Conservation (phyloP, 53 echinoderm and acorn worm species). For the Holothuria leucospilota region DNA sequence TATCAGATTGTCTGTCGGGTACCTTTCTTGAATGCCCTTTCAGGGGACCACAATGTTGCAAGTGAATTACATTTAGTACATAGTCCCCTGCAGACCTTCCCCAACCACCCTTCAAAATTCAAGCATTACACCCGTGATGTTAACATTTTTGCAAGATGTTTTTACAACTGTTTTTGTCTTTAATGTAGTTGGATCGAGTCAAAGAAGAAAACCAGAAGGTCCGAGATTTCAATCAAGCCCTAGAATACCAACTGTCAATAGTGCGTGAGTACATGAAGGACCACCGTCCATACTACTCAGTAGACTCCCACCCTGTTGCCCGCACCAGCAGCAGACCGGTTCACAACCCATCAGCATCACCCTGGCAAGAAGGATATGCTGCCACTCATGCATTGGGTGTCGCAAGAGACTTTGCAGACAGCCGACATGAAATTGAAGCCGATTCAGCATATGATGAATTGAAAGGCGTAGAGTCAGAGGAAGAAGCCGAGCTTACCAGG, state of each 20-base stretch:
- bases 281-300: slow-evolving; percentile 33
- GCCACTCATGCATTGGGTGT: neutral
- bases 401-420: slow-evolving; percentile 7
- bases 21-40: no score
- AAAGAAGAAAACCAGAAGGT: slow-evolving; percentile 38
- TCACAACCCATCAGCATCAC: slow-evolving; percentile 27
- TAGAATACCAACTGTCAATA: slow-evolving; percentile 42
- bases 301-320: slow-evolving; percentile 32
- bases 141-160: no score
- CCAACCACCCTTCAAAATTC: no score
- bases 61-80: no score
- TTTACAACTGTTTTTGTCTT: no score
- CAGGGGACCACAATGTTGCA: no score
- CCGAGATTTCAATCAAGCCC: slow-evolving; percentile 31
- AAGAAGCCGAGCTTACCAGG: slow-evolving; percentile 37
- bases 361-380: slow-evolving; percentile 41
- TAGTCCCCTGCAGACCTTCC: no score
- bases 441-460: slow-evolving; percentile 32
- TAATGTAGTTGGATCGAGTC: slow-evolving; percentile 1
- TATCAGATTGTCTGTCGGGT: no score
- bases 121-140: no score
- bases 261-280: slow-evolving; percentile 44
- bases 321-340: neutral
- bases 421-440: slow-evolving; percentile 19
- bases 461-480: slow-evolving; percentile 36